Evolutionary conservation across 2,113 vertebrate species (phyloP), one percentile per base, ranked within the genome.

Genomic region (Mola mola): DNA sequence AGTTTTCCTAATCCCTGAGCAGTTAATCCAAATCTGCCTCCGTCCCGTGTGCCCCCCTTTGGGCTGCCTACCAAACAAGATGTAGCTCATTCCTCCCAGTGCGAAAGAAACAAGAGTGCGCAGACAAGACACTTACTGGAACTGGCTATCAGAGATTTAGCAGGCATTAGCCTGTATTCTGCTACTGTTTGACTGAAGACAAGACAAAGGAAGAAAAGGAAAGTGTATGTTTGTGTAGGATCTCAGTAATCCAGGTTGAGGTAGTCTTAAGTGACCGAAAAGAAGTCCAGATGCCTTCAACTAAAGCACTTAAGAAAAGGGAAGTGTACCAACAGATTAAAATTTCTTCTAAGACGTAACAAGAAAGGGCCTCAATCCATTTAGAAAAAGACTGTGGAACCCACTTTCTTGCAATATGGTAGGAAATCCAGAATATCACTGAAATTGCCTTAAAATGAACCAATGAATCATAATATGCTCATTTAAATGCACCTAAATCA

Each of bases 11-110:
- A 86, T 86, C 71, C 50, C 37, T 10, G 28, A n/a, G 5, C 47
- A 12, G 44, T 59, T 85, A 83, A 84, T 84, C 78, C 78, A 67
- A 79, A 75, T 72, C 73, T 70, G 60, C 19, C 15, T 13, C 29
- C 5, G 1, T 21, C 29, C 29, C 5, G 7, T 3, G 16, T 51
- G 9, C 25, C 53, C 41, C 38, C 44, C 56, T 51, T 19, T 29
- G 16, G 74, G 67, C 67, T 36, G 51, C 63, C 4, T 21, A 79
- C 79, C 60, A 71, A 75, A 59, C 50, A 64, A n/a, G 55, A 36
- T 6, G 6, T 36, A 38, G 46, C 40, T 71, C 57, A 36, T 19
- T 51, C 43, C 50, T 40, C 55, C 13, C 63, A 77, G 66, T 58
- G 29, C 62, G 59, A 20, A 36, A 33, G 9, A 7, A 37, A 34